Percentiles rank a stretch among this genome's conserved stretches.
phyloP scores from a whole-genome alignment of 2,888 invertebrate genomes.

The Pollenia angustigena region DNA sequence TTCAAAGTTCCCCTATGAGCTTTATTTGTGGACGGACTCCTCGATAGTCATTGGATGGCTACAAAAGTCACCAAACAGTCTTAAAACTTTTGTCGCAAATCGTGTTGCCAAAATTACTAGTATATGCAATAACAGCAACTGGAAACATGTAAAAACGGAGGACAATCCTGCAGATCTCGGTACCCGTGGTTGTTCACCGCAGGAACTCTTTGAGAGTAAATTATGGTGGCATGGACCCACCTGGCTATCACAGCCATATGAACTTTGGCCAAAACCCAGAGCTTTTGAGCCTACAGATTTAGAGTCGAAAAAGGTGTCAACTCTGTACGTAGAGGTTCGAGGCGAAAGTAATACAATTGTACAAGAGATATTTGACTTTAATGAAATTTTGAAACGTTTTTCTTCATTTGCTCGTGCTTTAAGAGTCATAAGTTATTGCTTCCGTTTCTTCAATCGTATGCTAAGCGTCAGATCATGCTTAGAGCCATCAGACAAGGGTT shows the following conservation, averaged over 20 bases:
- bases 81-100: constrained; percentile 33
- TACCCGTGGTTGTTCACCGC: constrained; percentile 19
- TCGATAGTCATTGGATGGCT: too few relatives aligned
- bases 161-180: constrained; percentile 37
- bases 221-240: constrained; percentile 35
- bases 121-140: constrained; percentile 4
- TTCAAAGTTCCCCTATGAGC: neutral
- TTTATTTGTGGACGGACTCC: constrained; percentile 6
- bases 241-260: neutral
- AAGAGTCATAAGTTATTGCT: constrained; percentile 21
- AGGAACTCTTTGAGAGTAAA: constrained; percentile 11
- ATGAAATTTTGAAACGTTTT: constrained; percentile 1
- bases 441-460: neutral
- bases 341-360: neutral
- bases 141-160: neutral
- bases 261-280: constrained; percentile 7
- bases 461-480: neutral
- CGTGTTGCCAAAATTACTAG: neutral
- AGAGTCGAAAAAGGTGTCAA: neutral
- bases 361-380: neutral
- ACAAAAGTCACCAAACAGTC: neutral
- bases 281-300: neutral
- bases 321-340: neutral
- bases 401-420: neutral
- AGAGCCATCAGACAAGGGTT: too few relatives aligned